Evolutionary conservation across 2,888 invertebrate genomes (phyloP).

Genomic region (Vanessa cardui): DNA sequence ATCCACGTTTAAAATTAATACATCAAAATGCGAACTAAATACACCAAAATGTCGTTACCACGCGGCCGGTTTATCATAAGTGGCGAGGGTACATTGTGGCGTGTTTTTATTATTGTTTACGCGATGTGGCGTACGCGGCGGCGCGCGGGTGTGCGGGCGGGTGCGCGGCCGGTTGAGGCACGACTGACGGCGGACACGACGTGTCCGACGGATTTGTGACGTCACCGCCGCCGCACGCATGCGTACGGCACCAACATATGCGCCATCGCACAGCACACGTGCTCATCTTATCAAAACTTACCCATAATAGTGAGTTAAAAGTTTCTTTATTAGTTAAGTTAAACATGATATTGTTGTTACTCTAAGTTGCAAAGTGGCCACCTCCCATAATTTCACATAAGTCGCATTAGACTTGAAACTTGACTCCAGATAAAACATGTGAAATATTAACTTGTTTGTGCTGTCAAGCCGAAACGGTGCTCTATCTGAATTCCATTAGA

Average conservation of each 20-base stretch:
- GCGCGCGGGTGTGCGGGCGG: slow-evolving; percentile 45
- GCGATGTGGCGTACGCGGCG: slow-evolving; percentile 50
- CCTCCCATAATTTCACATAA: slow-evolving; percentile 36
- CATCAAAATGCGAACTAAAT: slow-evolving; percentile 72
- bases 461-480: slow-evolving; percentile 23
- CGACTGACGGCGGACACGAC: slow-evolving; percentile 46
- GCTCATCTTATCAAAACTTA: slow-evolving; percentile 47
- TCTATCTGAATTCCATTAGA: slow-evolving; percentile 37
- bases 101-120: slow-evolving; percentile 70
- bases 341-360: slow-evolving; percentile 41
- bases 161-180: slow-evolving; percentile 48
- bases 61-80: slow-evolving; percentile 61
- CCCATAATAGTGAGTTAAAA: slow-evolving; percentile 44
- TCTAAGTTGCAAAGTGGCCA: slow-evolving; percentile 32
- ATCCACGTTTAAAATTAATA: slow-evolving; percentile 64
- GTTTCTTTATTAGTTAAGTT: slow-evolving; percentile 49
- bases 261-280: slow-evolving; percentile 49
- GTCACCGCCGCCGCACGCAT: slow-evolving; percentile 41
- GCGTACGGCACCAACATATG: slow-evolving; percentile 47
- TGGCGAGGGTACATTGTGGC: slow-evolving; percentile 60
- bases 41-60: slow-evolving; percentile 54
- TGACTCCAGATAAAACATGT: slow-evolving; percentile 36
- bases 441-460: slow-evolving; percentile 38
- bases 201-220: slow-evolving; percentile 41
- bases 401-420: slow-evolving; percentile 31